A percentile compares a stretch with the other conserved stretches of the same genome.
Conservation (phyloP, 1,140 invertebrate species). For the Danaus plexippus region DNA sequence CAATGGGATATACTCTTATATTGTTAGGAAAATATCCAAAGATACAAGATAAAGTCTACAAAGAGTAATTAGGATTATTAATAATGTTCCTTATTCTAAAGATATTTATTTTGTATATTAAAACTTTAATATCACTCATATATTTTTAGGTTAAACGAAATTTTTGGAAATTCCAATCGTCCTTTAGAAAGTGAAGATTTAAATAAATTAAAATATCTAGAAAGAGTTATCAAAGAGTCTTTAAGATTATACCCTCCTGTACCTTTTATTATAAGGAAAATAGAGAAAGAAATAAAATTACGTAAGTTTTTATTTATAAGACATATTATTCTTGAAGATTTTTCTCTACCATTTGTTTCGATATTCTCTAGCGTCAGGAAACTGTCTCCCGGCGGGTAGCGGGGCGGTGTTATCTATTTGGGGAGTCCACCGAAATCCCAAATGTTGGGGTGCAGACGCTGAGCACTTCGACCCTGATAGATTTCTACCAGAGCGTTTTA, state of each 20-base stretch:
- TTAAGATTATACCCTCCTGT: slow-evolving; percentile 79
- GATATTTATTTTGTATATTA: no score
- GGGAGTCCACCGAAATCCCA: slow-evolving; percentile 67
- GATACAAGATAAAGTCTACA: slow-evolving; percentile 2
- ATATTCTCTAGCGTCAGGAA: slow-evolving; percentile 36
- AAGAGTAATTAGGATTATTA: no score
- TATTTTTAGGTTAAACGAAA: slow-evolving; percentile 35
- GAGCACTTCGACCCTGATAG: slow-evolving; percentile 79
- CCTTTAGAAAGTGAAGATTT: slow-evolving; percentile 47
- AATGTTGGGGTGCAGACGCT: slow-evolving; percentile 75
- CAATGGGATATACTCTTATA: slow-evolving; percentile 32
- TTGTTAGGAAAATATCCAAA: slow-evolving; percentile 42
- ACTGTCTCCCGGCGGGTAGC: slow-evolving; percentile 39
- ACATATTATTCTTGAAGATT: no score
- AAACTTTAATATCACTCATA: no score
- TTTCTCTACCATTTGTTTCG: no score
- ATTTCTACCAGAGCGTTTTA: slow-evolving; percentile 73
- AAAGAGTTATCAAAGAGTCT: slow-evolving; percentile 81
- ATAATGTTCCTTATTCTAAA: no score
- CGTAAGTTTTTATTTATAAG: slow-evolving; percentile 35
- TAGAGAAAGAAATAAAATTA: slow-evolving; percentile 42
- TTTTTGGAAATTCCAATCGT: slow-evolving; percentile 42
- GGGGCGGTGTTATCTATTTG: slow-evolving; percentile 41
- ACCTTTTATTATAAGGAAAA: slow-evolving; percentile 53
- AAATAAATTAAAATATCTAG: slow-evolving; percentile 76